These are phyloP conservation scores for Drosophila pachea DNA, from an alignment of 1,140 invertebrate species.

Conservation along the genomic window DNA sequence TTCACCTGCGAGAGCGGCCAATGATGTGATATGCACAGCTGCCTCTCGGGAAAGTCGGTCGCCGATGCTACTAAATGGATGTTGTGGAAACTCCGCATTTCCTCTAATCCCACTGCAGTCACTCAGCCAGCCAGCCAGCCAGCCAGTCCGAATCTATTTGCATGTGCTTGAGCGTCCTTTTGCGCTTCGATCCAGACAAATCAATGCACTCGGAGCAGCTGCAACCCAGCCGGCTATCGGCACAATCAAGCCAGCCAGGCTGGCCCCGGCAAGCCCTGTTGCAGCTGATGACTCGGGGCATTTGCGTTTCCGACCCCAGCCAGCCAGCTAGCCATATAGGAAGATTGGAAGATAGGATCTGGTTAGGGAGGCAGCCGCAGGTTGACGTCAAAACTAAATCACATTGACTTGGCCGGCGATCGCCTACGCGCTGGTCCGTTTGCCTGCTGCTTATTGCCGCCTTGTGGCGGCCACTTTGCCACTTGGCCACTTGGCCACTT, in stretches of 20 bases:
- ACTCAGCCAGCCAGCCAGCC: neutral
- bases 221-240: neutral
- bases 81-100: no score
- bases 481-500: conserved; percentile 12
- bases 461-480: neutral
- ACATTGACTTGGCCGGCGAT: conserved; percentile 36
- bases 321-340: no score
- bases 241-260: neutral
- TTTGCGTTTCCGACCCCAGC: conserved; percentile 57
- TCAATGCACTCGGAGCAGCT: conserved; percentile 2
- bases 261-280: neutral
- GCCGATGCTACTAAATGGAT: no score
- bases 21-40: no score
- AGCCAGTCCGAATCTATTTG: neutral
- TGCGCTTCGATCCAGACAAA: neutral
- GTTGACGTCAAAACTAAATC: conserved; percentile 58
- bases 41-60: no score
- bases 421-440: neutral
- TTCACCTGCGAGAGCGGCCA: no score
- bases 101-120: no score
- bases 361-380: conserved; percentile 21
- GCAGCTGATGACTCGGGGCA: conserved; percentile 66
- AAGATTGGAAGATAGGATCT: conserved; percentile 41
- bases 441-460: neutral
- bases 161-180: neutral